Evolutionary conservation across 2,113 vertebrate genomes (phyloP).

Genomic region (Rafetus swinhoei): DNA sequence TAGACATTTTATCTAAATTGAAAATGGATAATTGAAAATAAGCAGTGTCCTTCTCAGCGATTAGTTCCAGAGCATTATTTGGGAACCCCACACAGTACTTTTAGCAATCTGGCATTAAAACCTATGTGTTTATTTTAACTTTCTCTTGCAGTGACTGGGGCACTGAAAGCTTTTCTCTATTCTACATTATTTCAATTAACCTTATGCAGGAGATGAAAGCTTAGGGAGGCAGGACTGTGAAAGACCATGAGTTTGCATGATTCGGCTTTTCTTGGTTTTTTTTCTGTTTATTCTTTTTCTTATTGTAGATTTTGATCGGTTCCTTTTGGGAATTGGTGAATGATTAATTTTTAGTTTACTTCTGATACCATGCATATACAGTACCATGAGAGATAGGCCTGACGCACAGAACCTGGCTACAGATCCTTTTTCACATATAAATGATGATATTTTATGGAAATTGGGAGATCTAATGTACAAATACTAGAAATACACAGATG

Average conservation of each 20-base stretch:
- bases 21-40: conserved; percentile 38
- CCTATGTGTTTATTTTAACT: conserved; percentile 33
- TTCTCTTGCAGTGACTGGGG: conserved; percentile 42
- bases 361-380: neutral
- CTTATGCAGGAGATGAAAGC: conserved; percentile 28
- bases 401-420: neutral
- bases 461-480: neutral
- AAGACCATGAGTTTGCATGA: neutral
- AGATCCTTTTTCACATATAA: conserved; percentile 9
- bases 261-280: neutral
- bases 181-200: neutral
- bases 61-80: conserved; percentile 32
- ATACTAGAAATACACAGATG: neutral
- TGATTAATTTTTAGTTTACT: neutral
- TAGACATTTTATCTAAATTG: conserved; percentile 29
- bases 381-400: neutral
- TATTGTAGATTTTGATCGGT: neutral
- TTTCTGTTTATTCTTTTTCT: neutral
- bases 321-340: neutral
- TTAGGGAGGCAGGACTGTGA: conserved; percentile 34
- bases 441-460: neutral
- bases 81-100: conserved; percentile 10
- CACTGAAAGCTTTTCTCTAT: conserved; percentile 34
- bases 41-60: neutral
- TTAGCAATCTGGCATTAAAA: conserved; percentile 47